Percentiles rank a stretch among this genome's conserved stretches.
Evolutionary conservation across 2,797 vertebrate species (phyloP).

Genomic region (Thalassophryne amazonica): DNA sequence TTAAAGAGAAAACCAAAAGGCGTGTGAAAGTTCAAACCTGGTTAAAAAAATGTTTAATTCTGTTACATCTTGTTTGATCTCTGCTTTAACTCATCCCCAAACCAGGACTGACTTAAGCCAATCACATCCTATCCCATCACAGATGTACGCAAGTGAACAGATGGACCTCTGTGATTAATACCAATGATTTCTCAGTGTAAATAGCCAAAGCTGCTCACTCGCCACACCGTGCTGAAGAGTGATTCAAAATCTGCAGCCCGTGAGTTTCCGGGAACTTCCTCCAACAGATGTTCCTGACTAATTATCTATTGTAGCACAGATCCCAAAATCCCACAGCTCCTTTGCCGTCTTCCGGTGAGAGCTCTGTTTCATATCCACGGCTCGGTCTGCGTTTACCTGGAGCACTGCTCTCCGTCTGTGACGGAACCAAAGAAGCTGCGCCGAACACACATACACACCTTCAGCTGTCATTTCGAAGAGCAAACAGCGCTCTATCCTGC

Average conservation of each 20-base stretch:
- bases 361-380: constrained; percentile 65
- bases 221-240: constrained; percentile 50
- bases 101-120: constrained; percentile 3
- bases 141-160: constrained; percentile 31
- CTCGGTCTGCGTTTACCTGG: constrained; percentile 67
- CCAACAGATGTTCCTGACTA: constrained; percentile 80
- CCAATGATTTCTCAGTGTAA: constrained; percentile 62
- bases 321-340: constrained; percentile 68
- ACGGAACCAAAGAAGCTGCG: constrained; percentile 39
- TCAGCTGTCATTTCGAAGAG: constrained; percentile 52
- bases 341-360: constrained; percentile 64
- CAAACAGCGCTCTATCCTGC: constrained; percentile 38
- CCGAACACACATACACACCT: constrained; percentile 43
- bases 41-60: constrained; percentile 13
- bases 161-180: constrained; percentile 54
- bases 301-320: constrained; percentile 77
- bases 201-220: constrained; percentile 37
- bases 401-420: constrained; percentile 75
- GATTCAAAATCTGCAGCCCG: constrained; percentile 64
- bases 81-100: background rate
- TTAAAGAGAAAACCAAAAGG: constrained; percentile 16
- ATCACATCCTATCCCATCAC: background rate
- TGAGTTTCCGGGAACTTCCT: constrained; percentile 61
- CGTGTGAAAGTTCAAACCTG: constrained; percentile 1
- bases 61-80: constrained; percentile 5